Conservation (phyloP, 2,888 invertebrate genomes). For the Sussaba pulchella region DNA sequence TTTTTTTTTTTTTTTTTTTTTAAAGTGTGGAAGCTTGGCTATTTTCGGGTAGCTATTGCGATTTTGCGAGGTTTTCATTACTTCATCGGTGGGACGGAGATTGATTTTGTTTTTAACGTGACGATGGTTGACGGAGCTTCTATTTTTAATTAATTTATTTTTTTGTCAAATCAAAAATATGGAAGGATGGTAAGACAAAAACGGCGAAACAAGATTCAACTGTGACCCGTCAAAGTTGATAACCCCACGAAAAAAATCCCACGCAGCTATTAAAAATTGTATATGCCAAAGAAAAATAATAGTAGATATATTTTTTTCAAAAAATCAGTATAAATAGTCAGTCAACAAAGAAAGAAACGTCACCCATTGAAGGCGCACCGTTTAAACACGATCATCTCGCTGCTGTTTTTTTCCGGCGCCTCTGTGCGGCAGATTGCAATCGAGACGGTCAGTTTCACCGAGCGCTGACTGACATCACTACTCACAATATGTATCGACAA, state of each 20-base stretch:
- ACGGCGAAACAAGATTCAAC: too few relatives aligned
- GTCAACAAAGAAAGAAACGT: not conserved
- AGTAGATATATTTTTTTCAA: too few relatives aligned
- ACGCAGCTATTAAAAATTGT: not conserved
- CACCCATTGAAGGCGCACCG: not conserved
- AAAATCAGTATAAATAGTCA: not conserved
- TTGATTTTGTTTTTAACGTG: too few relatives aligned
- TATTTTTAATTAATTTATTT: too few relatives aligned
- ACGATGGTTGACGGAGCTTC: too few relatives aligned
- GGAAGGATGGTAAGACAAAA: too few relatives aligned
- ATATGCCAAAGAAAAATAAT: not conserved
- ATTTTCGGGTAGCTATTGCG: too few relatives aligned
- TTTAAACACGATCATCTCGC: not conserved
- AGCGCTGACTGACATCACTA: not conserved
- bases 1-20: not conserved
- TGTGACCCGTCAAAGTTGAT: too few relatives aligned
- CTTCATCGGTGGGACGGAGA: too few relatives aligned
- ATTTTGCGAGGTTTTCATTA: too few relatives aligned
- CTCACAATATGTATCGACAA: not conserved
- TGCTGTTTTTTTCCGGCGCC: not conserved
- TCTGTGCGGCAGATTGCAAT: not conserved
- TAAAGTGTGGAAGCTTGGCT: too few relatives aligned
- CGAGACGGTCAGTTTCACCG: slow-evolving; percentile 1
- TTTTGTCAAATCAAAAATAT: too few relatives aligned
- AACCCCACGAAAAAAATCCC: not conserved